Base-by-base conservation (phyloP, 2,113 vertebrate species). In the Steatornis caripensis region DNA sequence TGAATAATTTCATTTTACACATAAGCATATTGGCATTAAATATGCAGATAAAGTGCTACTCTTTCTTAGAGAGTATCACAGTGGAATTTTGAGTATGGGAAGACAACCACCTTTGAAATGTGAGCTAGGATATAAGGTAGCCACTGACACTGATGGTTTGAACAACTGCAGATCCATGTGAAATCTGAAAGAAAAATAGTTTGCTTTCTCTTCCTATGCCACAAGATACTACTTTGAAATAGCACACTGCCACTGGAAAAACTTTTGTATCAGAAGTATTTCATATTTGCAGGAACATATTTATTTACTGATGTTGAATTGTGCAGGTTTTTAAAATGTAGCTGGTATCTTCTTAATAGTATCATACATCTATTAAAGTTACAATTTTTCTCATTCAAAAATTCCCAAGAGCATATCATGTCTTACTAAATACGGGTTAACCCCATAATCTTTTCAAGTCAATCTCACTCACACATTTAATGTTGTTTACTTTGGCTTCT, bases 161-260 rank as follows among this genome's bases (percentile, higher is more conserved):
- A 97, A 95, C 97, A 98, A 98, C 98, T 98, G 98, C 92, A 94
- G 84, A 83, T 37, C 68, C 58, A 65, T 94, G 34, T 74, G 69
- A 97, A 96, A 91, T 88, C 72, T 65, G 41, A 91, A 96, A 89
- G 78, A 86, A 88, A 87, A 77, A 72, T 46, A 72, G 39, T 57
- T 87, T 78, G 23, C 22, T 87, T 87, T 90, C 54, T 64, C 22
- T 86, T 90, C 55, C 36, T 94, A 21, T 65, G 49, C 45, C 27
- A 92, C 21, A 65, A 93, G 45, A 89, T 27, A 46, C 37, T 87
- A 55, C 60, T 79, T 66, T 64, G 54, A 71, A 88, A 88, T 43
- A 75, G 18, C 41, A 61, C 17, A 37, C 13, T 79, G 32, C 11
- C 36, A 58, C 29, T 66, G 43, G 27, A 69, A 87, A 78, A 88